These are phyloP conservation scores for Thaumetopoea pityocampa DNA, from an alignment of 1,140 invertebrate genomes.

Conservation along the genomic window DNA sequence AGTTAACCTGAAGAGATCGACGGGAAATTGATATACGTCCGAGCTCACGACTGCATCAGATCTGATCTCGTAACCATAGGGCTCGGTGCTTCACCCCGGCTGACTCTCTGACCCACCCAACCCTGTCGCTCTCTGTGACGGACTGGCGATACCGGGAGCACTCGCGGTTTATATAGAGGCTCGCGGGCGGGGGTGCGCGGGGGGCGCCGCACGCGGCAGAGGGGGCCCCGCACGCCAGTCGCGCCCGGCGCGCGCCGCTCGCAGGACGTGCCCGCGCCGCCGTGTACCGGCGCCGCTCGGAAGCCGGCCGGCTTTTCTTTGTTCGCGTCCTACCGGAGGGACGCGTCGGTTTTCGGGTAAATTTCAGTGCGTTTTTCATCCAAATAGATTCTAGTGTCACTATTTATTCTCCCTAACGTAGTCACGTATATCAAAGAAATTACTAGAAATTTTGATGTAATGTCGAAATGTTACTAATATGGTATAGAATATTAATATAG, in stretches of 20 bases:
- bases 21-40: conserved; percentile 51
- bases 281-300: conserved; percentile 29
- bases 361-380: conserved; percentile 7
- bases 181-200: conserved; percentile 46
- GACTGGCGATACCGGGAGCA: conserved; percentile 52
- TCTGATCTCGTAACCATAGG: conserved; percentile 72
- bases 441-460: conserved; percentile 4
- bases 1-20: conserved; percentile 66
- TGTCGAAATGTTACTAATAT: conserved; percentile 2
- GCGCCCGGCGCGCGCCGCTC: conserved; percentile 26
- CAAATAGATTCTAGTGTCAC: no score
- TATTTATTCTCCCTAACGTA: no score
- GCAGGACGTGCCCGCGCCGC: conserved; percentile 40
- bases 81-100: conserved; percentile 65
- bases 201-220: conserved; percentile 46
- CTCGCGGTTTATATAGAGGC: conserved; percentile 51
- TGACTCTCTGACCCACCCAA: conserved; percentile 60
- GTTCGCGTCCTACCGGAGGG: conserved; percentile 32
- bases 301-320: conserved; percentile 65
- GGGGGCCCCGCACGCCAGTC: conserved; percentile 60
- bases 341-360: not conserved
- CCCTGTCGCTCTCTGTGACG: conserved; percentile 65
- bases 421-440: conserved; percentile 1
- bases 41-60: conserved; percentile 66
- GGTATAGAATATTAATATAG: conserved; percentile 6